Evolutionary conservation across 1,140 invertebrate genomes (phyloP).

Genomic region (Zaprionus inermis): DNA sequence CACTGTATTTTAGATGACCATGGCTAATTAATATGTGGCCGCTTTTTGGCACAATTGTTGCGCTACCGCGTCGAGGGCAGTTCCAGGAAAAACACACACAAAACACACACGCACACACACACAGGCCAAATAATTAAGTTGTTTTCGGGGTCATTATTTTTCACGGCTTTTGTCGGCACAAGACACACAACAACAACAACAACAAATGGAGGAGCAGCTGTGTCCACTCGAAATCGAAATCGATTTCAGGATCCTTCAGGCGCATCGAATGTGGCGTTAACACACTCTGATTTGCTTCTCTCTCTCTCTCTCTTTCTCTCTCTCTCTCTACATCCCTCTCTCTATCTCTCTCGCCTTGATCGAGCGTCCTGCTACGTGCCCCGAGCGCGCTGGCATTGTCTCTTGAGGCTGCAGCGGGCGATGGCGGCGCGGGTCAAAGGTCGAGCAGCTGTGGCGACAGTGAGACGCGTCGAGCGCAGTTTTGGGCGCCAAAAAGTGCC

Average conservation of each 20-base stretch:
- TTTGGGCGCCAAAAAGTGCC: constrained; percentile 67
- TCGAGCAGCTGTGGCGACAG: constrained; percentile 70
- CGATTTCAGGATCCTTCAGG: constrained; percentile 61
- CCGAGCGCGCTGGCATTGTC: constrained; percentile 22
- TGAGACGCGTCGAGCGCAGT: constrained; percentile 53
- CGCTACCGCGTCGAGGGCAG: constrained; percentile 59
- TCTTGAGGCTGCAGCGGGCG: constrained; percentile 18
- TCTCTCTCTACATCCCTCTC: neutral
- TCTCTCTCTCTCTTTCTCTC: neutral
- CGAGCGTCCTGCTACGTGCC: constrained; percentile 63
- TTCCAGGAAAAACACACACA: constrained; percentile 60
- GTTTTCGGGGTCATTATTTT: constrained; percentile 77
- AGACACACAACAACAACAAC: constrained; percentile 60
- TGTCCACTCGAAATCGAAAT: constrained; percentile 72
- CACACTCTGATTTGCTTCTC: constrained; percentile 31
- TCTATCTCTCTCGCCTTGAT: constrained; percentile 33
- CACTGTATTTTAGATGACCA: constrained; percentile 33
- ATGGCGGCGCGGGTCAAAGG: constrained; percentile 67
- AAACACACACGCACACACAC: constrained; percentile 15
- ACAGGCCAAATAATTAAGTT: constrained; percentile 70
- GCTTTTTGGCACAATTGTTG: constrained; percentile 77
- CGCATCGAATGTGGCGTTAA: constrained; percentile 69
- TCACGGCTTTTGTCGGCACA: constrained; percentile 81
- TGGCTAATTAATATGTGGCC: constrained; percentile 76
- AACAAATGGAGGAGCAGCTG: constrained; percentile 52